Evolutionary conservation across 2,113 vertebrate genomes (phyloP), one percentile per base, ranked within the genome.

Genomic region (Amphiprion ocellaris): DNA sequence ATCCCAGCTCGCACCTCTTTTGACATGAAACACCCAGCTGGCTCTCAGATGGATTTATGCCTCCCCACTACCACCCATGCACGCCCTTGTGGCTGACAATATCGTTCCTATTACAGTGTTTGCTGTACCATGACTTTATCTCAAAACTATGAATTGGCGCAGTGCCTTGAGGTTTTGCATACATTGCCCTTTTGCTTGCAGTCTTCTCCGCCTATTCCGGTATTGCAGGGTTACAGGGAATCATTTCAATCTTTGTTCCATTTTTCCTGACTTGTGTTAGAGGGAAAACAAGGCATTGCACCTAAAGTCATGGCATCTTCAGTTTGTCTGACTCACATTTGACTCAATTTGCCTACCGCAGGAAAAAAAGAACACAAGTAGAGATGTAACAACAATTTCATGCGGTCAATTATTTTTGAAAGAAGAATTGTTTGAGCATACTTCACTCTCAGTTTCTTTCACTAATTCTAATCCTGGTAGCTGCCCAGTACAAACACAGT

Each of bases 1-100:
- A 73, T 84, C 53, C 67, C 81, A 75, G 55, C 68, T 62, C 52
- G 52, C 69, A 70, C 47, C 77, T 74, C 60, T 80, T 1, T 55
- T 84, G 68, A 76, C 81, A 65, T 80, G 60, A 68, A 80, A 64
- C 47, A 47, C 26, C 61, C 69, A 78, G 77, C 84, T 85, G 86
- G 60, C 56, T 46, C 60, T 85, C 52, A 74, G 74, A 86, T 74
- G 74, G 71, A 70, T 73, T 69, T 50, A 70, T 67, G 56, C 33
- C 61, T 53, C 37, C 21, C 52, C 17, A 21, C 16, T 49, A 10
- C 41, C 41, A 44, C 41, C 12, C 49, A 12, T 44, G 17, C 47
- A 39, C 33, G 39, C 41, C 17, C 37, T 7, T 44, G 26, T 61
- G 71, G 23, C 65, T 75, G 16, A 44, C 66, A 66, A 50, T 59